phyloP scores from a whole-genome alignment of 2,888 invertebrate species.

The Erebia palarica region DNA sequence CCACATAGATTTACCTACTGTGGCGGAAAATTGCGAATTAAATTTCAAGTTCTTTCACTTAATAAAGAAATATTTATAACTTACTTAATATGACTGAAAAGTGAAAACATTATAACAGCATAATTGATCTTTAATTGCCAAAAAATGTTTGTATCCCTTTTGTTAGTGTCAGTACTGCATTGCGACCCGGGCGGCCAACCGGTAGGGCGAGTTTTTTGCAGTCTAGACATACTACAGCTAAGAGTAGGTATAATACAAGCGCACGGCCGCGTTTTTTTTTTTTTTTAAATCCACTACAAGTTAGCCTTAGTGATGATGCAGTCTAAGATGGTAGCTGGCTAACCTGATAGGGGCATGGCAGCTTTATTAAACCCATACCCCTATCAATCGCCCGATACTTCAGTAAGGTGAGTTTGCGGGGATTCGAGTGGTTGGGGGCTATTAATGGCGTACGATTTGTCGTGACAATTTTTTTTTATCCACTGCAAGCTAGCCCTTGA shows the following conservation, averaged over 20 bases:
- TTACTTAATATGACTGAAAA: too few species aligned
- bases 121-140: neutral
- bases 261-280: conserved; percentile 21
- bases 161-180: conserved; percentile 27
- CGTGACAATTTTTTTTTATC: conserved; percentile 25
- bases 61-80: too few species aligned
- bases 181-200: conserved; percentile 27
- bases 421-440: conserved; percentile 44
- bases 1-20: too few species aligned
- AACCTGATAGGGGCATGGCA: too few species aligned
- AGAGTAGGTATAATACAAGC: conserved; percentile 8
- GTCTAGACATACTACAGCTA: conserved; percentile 33
- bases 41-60: too few species aligned
- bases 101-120: too few species aligned
- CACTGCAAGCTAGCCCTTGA: too few species aligned
- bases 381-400: conserved; percentile 65
- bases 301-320: too few species aligned
- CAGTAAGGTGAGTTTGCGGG: conserved; percentile 58
- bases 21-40: too few species aligned
- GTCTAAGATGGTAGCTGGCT: too few species aligned
- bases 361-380: too few species aligned
- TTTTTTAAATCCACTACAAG: too few species aligned
- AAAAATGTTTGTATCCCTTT: conserved; percentile 4
- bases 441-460: conserved; percentile 53
- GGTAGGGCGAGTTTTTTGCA: conserved; percentile 37